Evolutionary conservation across 2,888 invertebrate genomes (phyloP), one percentile per base, ranked within the genome.

Genomic region (Ophion costatus): DNA sequence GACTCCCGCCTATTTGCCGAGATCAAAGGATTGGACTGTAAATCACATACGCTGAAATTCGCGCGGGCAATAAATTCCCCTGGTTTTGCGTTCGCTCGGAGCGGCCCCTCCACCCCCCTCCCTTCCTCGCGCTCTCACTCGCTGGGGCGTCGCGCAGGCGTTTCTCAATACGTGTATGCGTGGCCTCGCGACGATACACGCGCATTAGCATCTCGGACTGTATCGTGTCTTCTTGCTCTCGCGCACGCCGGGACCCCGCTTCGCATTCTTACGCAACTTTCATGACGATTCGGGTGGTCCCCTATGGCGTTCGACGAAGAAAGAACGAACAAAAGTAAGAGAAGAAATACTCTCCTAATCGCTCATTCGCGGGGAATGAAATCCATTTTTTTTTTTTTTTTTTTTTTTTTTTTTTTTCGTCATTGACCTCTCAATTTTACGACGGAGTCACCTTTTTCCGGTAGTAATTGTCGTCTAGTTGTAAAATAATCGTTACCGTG

Each of bases 21-120:
- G 81, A 86, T 86, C 84, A 85, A 85, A 86, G 79, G 86, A 83
- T 80, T 71, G 79, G 82, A 86, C 74, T 84, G 82, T 84, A 81
- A 85, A 85, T 86, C 83, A 86, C 85, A 77, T 80, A 75, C 83
- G 84, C 81, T 86, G 75, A 83, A 83, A 81, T 81, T 85, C 75
- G 79, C 85, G 79, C 83, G 83, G 76, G 82, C 74, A 84, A 80
- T 82, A 86, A 86, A 86, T 77, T 80, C 80, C 71, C 74, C 66
- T 75, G 75, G 61, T 69, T 76, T 63, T 71, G 67, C 84, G 69
- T 78, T 64, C 69, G 70, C 45, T 74, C 22, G 51, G 66, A 57
- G 38, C 59, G 22, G 22, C 29, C 29, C 29, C 29, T 29, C 29
- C 29, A 29, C 29, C 29, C 29, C 2, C 29, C 2, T 4, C 4